Percentiles rank a stretch among this genome's conserved stretches.
phyloP scores from a whole-genome alignment of 1,140 invertebrate genomes.

The Gonatopus flavifemur region DNA sequence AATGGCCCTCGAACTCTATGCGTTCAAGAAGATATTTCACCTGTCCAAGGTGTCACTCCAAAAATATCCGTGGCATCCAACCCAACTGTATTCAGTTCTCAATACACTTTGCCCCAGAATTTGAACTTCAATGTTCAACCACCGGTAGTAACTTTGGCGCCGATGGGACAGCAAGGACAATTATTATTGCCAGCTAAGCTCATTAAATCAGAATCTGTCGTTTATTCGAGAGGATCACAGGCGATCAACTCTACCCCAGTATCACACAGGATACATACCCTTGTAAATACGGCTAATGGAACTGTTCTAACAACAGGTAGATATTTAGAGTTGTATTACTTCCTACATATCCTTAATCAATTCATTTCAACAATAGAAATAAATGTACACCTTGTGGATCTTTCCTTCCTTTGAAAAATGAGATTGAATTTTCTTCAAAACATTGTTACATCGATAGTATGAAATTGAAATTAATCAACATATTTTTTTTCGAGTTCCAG shows the following conservation, averaged over 20 bases:
- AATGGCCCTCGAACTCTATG: constrained; percentile 21
- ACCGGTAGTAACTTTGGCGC: constrained; percentile 50
- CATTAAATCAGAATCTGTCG: constrained; percentile 54
- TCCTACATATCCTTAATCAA: no score
- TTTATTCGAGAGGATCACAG: constrained; percentile 47
- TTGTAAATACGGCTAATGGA: constrained; percentile 65
- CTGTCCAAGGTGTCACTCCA: constrained; percentile 25
- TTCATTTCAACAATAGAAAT: no score
- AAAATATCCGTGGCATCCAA: constrained; percentile 34
- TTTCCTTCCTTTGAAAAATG: no score
- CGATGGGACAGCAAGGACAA: constrained; percentile 46
- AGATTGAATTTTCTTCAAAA: no score
- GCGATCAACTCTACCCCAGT: constrained; percentile 46
- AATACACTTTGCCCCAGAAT: constrained; percentile 48
- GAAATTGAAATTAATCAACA: constrained; percentile 3
- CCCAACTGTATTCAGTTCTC: constrained; percentile 43
- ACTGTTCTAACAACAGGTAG: constrained; percentile 65
- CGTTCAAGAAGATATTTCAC: constrained; percentile 21
- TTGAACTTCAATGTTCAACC: constrained; percentile 52
- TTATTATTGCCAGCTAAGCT: constrained; percentile 51
- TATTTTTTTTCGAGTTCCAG: constrained; percentile 43
- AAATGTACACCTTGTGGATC: no score
- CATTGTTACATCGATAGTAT: no score
- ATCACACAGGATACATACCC: constrained; percentile 64
- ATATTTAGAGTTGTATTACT: no score